These are phyloP conservation scores for Leuciscus waleckii DNA, from an alignment of 2,797 vertebrate genomes.

Conservation along the genomic window DNA sequence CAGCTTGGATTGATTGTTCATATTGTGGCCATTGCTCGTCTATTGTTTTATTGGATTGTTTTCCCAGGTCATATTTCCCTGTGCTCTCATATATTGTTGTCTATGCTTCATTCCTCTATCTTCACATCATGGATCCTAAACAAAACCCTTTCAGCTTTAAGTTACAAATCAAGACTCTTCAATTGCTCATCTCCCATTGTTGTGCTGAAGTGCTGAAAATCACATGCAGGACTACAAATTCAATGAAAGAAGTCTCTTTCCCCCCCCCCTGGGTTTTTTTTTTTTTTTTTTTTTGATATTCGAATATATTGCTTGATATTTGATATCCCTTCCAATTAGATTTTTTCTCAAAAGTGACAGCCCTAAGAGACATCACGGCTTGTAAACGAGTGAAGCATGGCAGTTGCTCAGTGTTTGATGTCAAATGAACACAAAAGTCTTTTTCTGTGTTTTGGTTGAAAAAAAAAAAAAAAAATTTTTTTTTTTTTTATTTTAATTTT, in stretches of 20 bases:
- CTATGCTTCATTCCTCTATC: neutral
- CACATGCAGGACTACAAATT: neutral
- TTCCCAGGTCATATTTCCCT: neutral
- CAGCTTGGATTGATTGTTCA: neutral
- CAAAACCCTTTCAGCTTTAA: neutral
- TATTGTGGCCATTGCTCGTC: neutral
- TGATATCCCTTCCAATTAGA: too few species aligned
- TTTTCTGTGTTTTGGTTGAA: too few species aligned
- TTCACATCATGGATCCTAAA: neutral
- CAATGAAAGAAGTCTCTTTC: neutral
- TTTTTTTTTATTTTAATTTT: too few species aligned
- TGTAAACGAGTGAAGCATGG: too few species aligned
- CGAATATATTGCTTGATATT: too few species aligned
- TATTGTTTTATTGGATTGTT: neutral
- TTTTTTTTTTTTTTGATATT: too few species aligned
- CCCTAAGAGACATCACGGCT: too few species aligned
- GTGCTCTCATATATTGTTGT: neutral
- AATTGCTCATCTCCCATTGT: neutral
- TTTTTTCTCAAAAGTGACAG: too few species aligned
- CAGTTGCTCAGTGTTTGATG: too few species aligned
- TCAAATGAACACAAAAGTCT: too few species aligned
- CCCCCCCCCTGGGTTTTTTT: too few species aligned
- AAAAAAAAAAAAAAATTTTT: too few species aligned
- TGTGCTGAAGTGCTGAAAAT: neutral
- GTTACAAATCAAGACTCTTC: neutral